Conservation (phyloP, 2,888 invertebrate genomes). For the Panzeria rudis region DNA sequence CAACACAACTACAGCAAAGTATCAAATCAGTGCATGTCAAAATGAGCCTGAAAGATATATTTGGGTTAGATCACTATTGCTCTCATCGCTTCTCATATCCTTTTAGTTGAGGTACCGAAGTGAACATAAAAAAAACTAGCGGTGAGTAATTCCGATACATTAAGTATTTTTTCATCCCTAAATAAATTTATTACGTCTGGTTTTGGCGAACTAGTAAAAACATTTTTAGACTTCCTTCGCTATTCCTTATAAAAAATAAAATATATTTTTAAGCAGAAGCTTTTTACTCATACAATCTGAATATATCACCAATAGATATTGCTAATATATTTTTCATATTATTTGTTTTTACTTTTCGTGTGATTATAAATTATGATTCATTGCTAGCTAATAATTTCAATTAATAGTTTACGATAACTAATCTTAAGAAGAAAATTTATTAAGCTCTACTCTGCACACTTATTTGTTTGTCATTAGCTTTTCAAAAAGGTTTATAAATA, state of each 20-base stretch:
- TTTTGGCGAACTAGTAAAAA: too few relatives aligned
- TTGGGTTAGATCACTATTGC: too few relatives aligned
- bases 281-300: not conserved
- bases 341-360: conserved; percentile 6
- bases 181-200: too few relatives aligned
- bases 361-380: conserved; percentile 59
- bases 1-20: too few relatives aligned
- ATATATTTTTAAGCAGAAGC: not conserved
- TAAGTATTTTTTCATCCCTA: too few relatives aligned
- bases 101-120: too few relatives aligned
- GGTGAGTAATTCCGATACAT: too few relatives aligned
- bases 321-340: not conserved
- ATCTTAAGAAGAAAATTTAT: conserved; percentile 42
- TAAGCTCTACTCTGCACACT: not conserved
- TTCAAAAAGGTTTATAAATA: conserved; percentile 33
- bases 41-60: too few relatives aligned
- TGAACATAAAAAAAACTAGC: too few relatives aligned
- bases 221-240: not conserved
- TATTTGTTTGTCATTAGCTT: not conserved
- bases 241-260: not conserved
- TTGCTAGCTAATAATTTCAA: conserved; percentile 55
- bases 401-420: conserved; percentile 49
- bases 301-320: not conserved
- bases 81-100: too few relatives aligned
- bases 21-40: too few relatives aligned